phyloP scores from a whole-genome alignment of 2,113 vertebrate genomes.

The Muntiacus reevesi region DNA sequence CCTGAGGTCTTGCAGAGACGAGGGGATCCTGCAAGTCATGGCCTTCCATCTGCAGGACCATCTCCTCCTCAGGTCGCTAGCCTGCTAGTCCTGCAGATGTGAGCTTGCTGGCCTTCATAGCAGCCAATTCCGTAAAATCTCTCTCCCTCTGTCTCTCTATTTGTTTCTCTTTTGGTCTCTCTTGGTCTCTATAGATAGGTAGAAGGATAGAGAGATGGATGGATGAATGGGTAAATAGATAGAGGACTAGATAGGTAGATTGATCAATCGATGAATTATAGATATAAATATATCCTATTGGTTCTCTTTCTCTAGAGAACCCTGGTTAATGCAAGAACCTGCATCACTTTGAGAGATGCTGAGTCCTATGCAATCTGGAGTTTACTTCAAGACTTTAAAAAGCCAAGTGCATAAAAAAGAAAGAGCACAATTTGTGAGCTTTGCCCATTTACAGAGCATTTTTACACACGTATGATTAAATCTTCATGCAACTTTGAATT shows the following conservation, averaged over 20 bases:
- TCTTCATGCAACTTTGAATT: not conserved
- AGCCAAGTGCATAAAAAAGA: not conserved
- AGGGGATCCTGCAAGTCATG: not conserved
- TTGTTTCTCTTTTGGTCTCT: not conserved
- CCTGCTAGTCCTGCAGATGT: not conserved
- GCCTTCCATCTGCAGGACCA: not conserved
- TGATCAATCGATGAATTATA: not conserved
- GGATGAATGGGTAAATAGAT: not conserved
- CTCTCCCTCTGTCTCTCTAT: not conserved
- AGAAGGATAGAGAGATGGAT: not conserved
- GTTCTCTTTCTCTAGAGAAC: not conserved
- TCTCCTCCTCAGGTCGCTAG: not conserved
- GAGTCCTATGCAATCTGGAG: not conserved
- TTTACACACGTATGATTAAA: not conserved
- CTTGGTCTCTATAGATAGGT: not conserved
- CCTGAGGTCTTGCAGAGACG: not conserved
- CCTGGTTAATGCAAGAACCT: not conserved
- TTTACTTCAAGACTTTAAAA: constrained; percentile 14
- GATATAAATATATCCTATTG: not conserved
- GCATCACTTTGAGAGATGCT: not conserved
- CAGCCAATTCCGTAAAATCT: not conserved
- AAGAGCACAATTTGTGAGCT: not conserved
- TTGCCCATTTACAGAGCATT: not conserved
- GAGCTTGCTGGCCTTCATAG: not conserved
- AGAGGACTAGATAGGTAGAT: not conserved